Evolutionary conservation across 2,797 vertebrate species (phyloP).

Genomic region (Coendou prehensilis): DNA sequence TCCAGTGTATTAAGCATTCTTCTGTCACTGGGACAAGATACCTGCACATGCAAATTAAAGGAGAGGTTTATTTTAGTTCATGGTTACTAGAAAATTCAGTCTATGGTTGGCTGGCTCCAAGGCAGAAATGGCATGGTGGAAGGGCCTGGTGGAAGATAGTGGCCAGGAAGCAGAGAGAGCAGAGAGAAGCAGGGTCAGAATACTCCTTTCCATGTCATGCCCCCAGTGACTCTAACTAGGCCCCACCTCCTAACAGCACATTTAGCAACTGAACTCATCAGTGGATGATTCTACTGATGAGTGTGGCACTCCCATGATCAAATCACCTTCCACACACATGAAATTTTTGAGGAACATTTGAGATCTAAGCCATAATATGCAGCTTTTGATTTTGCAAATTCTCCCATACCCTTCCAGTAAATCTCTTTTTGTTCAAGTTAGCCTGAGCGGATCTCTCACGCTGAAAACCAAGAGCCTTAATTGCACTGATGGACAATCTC

Average conservation of each 20-base stretch:
- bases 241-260: not conserved
- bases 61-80: not conserved
- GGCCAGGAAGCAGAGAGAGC: not conserved
- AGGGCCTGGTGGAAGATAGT: not conserved
- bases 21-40: not conserved
- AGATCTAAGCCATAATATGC: not conserved
- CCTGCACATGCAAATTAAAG: not conserved
- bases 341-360: not conserved
- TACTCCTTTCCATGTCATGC: not conserved
- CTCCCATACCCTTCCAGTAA: not conserved
- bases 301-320: not conserved
- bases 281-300: not conserved
- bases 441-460: slow-evolving; percentile 33
- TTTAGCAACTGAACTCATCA: not conserved
- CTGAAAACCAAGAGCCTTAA: not conserved
- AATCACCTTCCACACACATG: not conserved
- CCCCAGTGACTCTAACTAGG: not conserved
- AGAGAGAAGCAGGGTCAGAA: not conserved
- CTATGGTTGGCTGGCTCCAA: not conserved
- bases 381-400: slow-evolving; percentile 2
- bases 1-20: not conserved
- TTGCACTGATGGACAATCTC: not conserved
- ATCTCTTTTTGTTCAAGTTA: not conserved
- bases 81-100: not conserved
- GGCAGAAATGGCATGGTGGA: not conserved